Conservation (phyloP, 2,113 vertebrate species). For the Phrynosoma blainvillii region DNA sequence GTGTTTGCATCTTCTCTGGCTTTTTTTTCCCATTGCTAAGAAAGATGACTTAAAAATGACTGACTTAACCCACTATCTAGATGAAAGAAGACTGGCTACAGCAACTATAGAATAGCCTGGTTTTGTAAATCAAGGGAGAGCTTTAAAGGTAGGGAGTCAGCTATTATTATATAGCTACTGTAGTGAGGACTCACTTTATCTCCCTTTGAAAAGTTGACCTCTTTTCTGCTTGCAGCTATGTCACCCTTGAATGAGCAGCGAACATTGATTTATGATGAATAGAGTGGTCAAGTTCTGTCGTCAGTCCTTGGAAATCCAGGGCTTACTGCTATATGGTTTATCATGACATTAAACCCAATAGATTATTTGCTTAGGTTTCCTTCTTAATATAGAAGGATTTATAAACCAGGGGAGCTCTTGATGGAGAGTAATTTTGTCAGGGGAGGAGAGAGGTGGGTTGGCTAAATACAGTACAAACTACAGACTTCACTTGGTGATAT, state of each 20-base stretch:
- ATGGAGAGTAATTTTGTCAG: background rate
- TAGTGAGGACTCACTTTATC: constrained; percentile 3
- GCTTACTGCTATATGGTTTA: constrained; percentile 6
- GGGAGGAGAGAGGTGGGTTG: background rate
- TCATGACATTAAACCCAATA: background rate
- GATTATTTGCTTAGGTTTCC: background rate
- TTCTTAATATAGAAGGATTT: background rate
- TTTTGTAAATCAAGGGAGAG: constrained; percentile 17
- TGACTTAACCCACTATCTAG: background rate
- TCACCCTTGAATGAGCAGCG: constrained; percentile 35
- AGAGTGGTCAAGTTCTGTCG: constrained; percentile 48
- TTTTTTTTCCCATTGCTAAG: background rate
- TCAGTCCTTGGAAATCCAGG: background rate
- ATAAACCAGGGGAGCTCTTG: background rate
- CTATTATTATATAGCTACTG: constrained; percentile 3
- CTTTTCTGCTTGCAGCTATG: constrained; percentile 40
- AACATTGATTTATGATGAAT: constrained; percentile 25
- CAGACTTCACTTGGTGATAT: background rate
- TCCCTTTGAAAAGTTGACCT: constrained; percentile 32
- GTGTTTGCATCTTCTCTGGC: background rate
- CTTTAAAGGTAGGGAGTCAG: constrained; percentile 6
- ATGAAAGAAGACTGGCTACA: constrained; percentile 24
- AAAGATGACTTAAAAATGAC: background rate
- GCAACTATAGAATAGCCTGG: constrained; percentile 12
- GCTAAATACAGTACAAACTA: background rate